Percentiles rank a stretch among this genome's conserved stretches.
These are phyloP conservation scores for Atherinomorus stipes DNA, from an alignment of 2,113 vertebrate species.

Conservation along the genomic window DNA sequence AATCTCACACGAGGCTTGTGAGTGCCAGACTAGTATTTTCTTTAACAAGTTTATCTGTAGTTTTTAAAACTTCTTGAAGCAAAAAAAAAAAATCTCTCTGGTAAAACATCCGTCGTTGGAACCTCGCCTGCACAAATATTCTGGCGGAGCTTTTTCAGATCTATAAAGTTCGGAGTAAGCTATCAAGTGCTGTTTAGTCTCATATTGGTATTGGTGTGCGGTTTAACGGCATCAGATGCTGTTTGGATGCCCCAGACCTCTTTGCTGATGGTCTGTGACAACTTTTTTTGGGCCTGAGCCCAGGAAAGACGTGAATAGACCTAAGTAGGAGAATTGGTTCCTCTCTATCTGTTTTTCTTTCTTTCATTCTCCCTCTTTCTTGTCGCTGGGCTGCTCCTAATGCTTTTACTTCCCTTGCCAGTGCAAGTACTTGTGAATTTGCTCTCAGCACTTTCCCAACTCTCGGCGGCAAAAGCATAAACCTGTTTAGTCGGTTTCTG, in stretches of 20 bases:
- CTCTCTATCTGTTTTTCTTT: slow-evolving; percentile 40
- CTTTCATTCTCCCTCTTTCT: slow-evolving; percentile 14
- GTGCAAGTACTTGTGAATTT: slow-evolving; percentile 81
- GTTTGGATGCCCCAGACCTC: slow-evolving; percentile 30
- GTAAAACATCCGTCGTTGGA: not conserved
- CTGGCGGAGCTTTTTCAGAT: slow-evolving; percentile 1
- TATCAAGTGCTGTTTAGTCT: slow-evolving; percentile 11
- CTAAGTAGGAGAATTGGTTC: slow-evolving; percentile 62
- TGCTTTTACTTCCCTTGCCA: slow-evolving; percentile 76
- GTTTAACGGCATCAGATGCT: slow-evolving; percentile 34
- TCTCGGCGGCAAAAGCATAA: slow-evolving; percentile 82
- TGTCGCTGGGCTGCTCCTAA: slow-evolving; percentile 71
- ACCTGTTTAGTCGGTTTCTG: slow-evolving; percentile 85
- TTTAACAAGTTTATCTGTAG: slow-evolving; percentile 22
- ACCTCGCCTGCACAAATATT: not conserved
- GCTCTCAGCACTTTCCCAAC: slow-evolving; percentile 84
- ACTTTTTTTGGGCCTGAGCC: slow-evolving; percentile 44
- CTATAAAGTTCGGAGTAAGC: slow-evolving; percentile 16
- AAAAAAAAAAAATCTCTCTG: not conserved
- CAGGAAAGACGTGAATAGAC: slow-evolving; percentile 47
- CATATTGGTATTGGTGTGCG: slow-evolving; percentile 40
- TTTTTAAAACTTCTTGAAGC: not conserved
- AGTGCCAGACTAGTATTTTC: slow-evolving; percentile 12
- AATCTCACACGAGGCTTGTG: not conserved
- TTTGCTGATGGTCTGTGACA: slow-evolving; percentile 48